Percentiles rank a stretch among this genome's conserved stretches.
phyloP scores from a whole-genome alignment of 2,888 invertebrate species.

The Phyllotreta striolata region DNA sequence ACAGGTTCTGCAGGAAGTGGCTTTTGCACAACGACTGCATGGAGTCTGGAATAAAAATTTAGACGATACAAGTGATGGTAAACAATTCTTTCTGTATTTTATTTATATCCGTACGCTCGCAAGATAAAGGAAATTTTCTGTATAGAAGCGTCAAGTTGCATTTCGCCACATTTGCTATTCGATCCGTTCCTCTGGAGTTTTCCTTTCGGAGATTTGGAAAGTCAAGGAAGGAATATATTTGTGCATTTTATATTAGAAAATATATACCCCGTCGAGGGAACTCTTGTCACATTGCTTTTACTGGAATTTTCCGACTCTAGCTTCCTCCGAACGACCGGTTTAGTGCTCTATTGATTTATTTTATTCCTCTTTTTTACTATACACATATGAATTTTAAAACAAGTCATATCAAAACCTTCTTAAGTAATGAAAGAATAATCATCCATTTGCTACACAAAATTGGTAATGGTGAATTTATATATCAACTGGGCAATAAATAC shows the following conservation, averaged over 20 bases:
- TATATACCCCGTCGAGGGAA: slow-evolving; percentile 8
- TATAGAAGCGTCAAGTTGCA: neutral
- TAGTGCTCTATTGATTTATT: too few relatives aligned
- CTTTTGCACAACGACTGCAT: slow-evolving; percentile 91
- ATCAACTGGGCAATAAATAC: too few relatives aligned
- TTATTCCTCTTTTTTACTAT: too few relatives aligned
- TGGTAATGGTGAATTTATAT: too few relatives aligned
- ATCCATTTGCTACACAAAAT: too few relatives aligned
- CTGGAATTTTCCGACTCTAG: neutral
- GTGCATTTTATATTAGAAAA: slow-evolving; percentile 14
- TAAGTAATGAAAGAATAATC: too few relatives aligned
- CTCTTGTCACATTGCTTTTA: slow-evolving; percentile 15
- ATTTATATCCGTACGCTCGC: neutral
- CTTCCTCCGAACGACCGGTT: too few relatives aligned
- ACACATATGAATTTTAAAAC: too few relatives aligned
- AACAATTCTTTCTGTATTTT: neutral
- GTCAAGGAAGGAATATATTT: slow-evolving; percentile 7
- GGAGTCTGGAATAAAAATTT: slow-evolving; percentile 72
- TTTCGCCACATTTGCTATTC: slow-evolving; percentile 10
- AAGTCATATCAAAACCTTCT: too few relatives aligned
- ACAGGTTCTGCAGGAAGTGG: slow-evolving; percentile 86
- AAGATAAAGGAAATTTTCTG: neutral
- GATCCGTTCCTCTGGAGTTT: slow-evolving; percentile 5
- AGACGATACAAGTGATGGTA: neutral
- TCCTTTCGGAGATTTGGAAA: slow-evolving; percentile 5